phyloP scores from a whole-genome alignment of 2,888 invertebrate genomes.

The Trachelus tabidus region DNA sequence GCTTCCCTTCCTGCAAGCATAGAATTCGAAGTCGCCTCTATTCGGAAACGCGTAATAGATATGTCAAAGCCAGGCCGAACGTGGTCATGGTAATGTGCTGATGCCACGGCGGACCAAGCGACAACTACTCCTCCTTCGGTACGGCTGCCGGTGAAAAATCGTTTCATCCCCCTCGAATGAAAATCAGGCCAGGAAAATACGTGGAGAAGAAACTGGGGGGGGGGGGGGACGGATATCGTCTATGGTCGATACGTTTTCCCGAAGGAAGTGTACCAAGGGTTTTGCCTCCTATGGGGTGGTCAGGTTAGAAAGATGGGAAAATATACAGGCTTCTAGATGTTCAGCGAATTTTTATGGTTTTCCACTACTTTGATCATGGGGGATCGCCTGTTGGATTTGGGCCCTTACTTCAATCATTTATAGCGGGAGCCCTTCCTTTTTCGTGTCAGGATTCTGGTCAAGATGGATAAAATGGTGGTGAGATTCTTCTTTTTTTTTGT shows the following conservation, averaged over 20 bases:
- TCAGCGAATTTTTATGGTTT: not conserved
- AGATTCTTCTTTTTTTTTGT: not conserved
- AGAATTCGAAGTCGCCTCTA: slow-evolving; percentile 61
- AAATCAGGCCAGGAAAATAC: not conserved
- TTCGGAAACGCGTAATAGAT: slow-evolving; percentile 63
- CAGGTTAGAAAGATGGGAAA: not conserved
- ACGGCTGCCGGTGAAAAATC: slow-evolving; percentile 1
- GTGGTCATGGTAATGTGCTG: slow-evolving; percentile 60
- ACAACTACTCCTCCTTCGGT: slow-evolving; percentile 16
- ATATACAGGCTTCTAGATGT: not conserved
- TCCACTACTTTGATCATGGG: not conserved
- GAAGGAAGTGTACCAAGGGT: not conserved
- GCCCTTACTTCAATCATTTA: not conserved
- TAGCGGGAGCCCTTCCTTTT: not conserved
- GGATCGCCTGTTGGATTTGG: not conserved
- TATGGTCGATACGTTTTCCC: not conserved
- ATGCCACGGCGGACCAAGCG: slow-evolving; percentile 33
- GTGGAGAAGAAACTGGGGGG: not conserved
- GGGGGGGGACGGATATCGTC: not conserved
- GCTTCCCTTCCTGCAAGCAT: slow-evolving; percentile 35
- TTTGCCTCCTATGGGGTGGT: not conserved
- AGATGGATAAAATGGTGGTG: not conserved
- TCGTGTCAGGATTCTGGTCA: not conserved
- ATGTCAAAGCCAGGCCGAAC: slow-evolving; percentile 62
- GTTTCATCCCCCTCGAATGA: not conserved